Conservation (phyloP, 2,797 vertebrate species). For the Enteromius anoplus region DNA sequence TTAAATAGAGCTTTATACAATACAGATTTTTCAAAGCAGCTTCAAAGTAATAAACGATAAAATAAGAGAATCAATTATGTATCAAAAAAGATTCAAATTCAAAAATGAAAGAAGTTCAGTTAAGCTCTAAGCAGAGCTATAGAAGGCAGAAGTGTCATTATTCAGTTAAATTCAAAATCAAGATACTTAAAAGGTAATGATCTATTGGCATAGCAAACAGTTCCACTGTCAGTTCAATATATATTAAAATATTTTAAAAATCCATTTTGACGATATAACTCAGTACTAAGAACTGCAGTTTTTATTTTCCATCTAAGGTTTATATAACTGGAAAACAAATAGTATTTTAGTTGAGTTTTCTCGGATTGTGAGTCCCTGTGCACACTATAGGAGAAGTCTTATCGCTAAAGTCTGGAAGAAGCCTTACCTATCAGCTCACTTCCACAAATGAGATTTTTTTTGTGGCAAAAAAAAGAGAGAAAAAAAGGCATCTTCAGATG, state of each 20-base stretch:
- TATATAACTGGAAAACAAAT: conserved; percentile 56
- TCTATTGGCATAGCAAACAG: neutral
- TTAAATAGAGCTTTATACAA: too few species aligned
- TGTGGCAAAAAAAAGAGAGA: conserved; percentile 3
- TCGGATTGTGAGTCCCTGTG: conserved; percentile 28
- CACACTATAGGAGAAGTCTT: conserved; percentile 41
- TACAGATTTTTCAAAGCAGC: neutral
- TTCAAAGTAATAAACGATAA: neutral
- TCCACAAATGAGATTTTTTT: conserved; percentile 35
- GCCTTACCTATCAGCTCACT: conserved; percentile 38
- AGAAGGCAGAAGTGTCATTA: neutral
- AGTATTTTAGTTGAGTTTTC: neutral
- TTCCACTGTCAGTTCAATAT: neutral
- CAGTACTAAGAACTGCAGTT: neutral
- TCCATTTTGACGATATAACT: neutral
- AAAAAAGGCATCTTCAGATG: conserved; percentile 43
- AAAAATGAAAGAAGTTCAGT: too few species aligned
- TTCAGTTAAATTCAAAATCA: neutral
- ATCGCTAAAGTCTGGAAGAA: conserved; percentile 41
- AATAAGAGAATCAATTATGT: neutral
- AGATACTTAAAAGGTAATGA: neutral
- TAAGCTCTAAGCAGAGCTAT: neutral
- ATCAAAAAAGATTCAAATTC: neutral
- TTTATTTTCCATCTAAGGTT: conserved; percentile 13
- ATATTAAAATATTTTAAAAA: neutral